phyloP scores from a whole-genome alignment of 1,140 invertebrate species.

The Cherax destructor region DNA sequence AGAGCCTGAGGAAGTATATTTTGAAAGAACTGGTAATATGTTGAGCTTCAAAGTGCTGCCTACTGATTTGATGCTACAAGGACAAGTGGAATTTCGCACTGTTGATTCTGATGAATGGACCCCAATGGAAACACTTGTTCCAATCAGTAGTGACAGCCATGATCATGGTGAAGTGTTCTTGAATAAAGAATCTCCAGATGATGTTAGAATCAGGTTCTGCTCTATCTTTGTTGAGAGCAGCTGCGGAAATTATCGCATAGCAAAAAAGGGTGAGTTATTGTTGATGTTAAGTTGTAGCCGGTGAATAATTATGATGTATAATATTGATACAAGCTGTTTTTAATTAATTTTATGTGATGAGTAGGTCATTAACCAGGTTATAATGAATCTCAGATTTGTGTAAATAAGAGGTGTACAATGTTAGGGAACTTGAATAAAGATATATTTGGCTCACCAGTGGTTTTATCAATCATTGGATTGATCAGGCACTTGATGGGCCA shows the following conservation, averaged over 20 bases:
- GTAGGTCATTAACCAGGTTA: conserved; percentile 72
- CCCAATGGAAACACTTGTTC: conserved; percentile 28
- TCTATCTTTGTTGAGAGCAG: conserved; percentile 85
- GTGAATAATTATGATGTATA: neutral
- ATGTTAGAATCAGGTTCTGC: conserved; percentile 83
- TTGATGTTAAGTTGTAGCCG: no score
- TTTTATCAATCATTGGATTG: no score
- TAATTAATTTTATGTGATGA: neutral
- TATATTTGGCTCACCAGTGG: no score
- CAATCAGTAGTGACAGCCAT: conserved; percentile 37
- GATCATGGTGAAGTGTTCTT: conserved; percentile 78
- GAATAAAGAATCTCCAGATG: conserved; percentile 74
- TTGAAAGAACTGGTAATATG: conserved; percentile 84
- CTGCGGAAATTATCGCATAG: conserved; percentile 88
- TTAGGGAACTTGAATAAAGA: no score
- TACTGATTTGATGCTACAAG: conserved; percentile 80
- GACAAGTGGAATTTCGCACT: conserved; percentile 75
- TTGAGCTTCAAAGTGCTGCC: conserved; percentile 85
- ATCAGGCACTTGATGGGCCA: no score
- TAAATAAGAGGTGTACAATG: no score
- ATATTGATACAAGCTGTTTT: neutral
- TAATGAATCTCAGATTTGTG: conserved; percentile 77
- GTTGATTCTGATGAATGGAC: conserved; percentile 68
- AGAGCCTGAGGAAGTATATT: conserved; percentile 86
- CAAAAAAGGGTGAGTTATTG: conserved; percentile 75